phyloP scores from a whole-genome alignment of 2,113 vertebrate genomes.

The Willisornis vidua region DNA sequence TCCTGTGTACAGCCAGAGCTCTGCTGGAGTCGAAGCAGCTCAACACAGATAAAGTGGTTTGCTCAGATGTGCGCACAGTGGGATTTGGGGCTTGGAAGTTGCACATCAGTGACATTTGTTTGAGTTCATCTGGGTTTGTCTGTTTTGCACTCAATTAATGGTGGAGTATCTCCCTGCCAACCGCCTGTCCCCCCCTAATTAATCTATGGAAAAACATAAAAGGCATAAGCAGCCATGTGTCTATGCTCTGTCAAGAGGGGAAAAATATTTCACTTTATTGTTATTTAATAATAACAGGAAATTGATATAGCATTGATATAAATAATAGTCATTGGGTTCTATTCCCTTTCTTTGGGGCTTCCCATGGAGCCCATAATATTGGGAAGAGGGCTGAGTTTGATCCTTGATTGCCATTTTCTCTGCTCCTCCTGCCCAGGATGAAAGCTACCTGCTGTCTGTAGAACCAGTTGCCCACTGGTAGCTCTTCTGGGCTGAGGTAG shows the following conservation, averaged over 20 bases:
- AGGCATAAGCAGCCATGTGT: not conserved
- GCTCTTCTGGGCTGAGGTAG: not conserved
- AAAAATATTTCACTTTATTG: not conserved
- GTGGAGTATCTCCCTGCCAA: not conserved
- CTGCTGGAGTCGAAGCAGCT: fast-evolving
- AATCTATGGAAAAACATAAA: not conserved
- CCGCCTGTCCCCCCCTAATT: not conserved
- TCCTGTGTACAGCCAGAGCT: not conserved
- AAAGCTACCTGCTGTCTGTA: not conserved
- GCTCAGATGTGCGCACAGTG: not conserved
- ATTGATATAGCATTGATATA: not conserved
- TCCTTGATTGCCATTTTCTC: not conserved
- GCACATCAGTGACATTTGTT: not conserved
- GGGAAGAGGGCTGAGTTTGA: not conserved
- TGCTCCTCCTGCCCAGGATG: not conserved
- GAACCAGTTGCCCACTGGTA: not conserved
- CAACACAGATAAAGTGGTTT: not conserved
- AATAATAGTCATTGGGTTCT: not conserved
- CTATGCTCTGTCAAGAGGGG: not conserved
- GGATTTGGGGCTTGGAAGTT: not conserved
- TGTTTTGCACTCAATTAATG: fast-evolving
- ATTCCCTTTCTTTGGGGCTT: not conserved
- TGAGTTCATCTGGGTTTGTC: not conserved
- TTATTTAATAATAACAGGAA: not conserved
- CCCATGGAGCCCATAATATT: not conserved